Evolutionary conservation across 2,888 invertebrate genomes (phyloP).

Genomic region (Agrochola lychnidis): DNA sequence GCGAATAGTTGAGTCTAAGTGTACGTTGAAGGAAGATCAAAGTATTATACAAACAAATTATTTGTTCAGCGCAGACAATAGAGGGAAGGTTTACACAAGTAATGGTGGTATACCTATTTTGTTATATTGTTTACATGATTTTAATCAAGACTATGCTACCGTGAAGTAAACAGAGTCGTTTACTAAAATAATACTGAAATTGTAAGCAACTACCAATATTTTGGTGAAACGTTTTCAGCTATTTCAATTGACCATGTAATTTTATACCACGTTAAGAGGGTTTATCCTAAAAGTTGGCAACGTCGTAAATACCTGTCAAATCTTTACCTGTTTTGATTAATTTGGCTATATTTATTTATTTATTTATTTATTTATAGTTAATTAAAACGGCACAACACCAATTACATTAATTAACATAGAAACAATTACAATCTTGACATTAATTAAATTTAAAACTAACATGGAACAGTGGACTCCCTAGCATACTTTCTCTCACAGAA

Average conservation of each 20-base stretch:
- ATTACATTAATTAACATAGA: no score
- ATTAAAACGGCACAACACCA: no score
- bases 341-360: no score
- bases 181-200: neutral
- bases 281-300: no score
- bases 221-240: neutral
- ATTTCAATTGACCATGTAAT: neutral
- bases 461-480: no score
- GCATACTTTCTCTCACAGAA: no score
- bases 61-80: slow-evolving; percentile 7
- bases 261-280: no score
- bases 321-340: no score
- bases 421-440: no score
- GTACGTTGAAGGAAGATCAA: slow-evolving; percentile 7
- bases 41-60: slow-evolving; percentile 6
- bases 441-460: no score
- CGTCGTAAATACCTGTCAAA: no score
- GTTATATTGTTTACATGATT: slow-evolving; percentile 11
- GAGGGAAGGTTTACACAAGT: slow-evolving; percentile 9
- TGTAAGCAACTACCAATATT: neutral
- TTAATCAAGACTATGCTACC: slow-evolving; percentile 13
- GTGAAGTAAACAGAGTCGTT: neutral
- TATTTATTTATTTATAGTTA: no score
- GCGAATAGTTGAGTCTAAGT: slow-evolving; percentile 38
- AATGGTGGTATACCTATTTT: slow-evolving; percentile 8